These are phyloP conservation scores for Anhinga rufa DNA, from an alignment of 2,113 vertebrate genomes.

Conservation along the genomic window DNA sequence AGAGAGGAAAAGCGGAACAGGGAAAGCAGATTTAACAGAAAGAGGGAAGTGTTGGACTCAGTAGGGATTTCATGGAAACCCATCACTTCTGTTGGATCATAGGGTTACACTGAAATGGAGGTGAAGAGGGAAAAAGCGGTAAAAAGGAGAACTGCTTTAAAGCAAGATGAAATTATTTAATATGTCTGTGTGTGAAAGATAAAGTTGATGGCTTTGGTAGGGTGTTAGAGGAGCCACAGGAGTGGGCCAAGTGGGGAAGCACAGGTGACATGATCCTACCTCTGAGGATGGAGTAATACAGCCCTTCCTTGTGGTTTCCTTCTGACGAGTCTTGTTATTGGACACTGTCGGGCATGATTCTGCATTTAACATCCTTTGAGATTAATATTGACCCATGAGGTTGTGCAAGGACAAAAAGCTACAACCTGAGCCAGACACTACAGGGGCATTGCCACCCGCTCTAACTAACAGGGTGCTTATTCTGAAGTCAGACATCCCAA, in stretches of 20 bases:
- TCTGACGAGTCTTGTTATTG: not conserved
- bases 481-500: not conserved
- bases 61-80: conserved; percentile 71
- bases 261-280: not conserved
- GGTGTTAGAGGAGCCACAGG: not conserved
- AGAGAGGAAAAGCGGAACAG: conserved; percentile 64
- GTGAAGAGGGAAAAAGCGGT: conserved; percentile 50
- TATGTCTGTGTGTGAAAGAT: not conserved
- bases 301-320: not conserved
- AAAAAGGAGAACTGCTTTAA: not conserved
- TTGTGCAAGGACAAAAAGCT: not conserved
- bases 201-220: not conserved
- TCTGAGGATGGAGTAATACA: not conserved
- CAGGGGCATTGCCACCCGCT: not conserved
- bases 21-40: conserved; percentile 77
- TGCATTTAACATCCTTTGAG: not conserved
- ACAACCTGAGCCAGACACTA: not conserved
- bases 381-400: not conserved
- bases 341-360: not conserved
- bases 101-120: conserved; percentile 53
- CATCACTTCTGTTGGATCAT: conserved; percentile 58
- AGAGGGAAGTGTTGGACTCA: conserved; percentile 75
- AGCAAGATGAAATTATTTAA: not conserved
- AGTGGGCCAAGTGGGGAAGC: not conserved
- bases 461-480: not conserved